Evolutionary conservation across 2,888 invertebrate genomes (phyloP), one percentile per base, ranked within the genome.

Genomic region (Drosophila parthenogenetica): DNA sequence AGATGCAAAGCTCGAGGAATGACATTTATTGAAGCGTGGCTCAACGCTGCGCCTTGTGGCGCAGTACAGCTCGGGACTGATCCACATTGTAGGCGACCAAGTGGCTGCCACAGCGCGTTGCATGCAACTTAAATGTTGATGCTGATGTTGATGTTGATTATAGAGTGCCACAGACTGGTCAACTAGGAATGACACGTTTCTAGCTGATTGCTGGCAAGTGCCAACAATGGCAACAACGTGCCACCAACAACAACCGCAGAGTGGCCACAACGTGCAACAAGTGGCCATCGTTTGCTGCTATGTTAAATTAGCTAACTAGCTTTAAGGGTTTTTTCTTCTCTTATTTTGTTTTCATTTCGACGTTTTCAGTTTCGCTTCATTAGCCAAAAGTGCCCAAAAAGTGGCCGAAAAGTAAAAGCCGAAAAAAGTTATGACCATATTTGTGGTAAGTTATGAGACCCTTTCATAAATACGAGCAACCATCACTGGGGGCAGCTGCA

Each of bases 371-470:
- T 80, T 81, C 48, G 83, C 75, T 86, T 88, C 88, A 88, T 83
- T 83, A 83, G 87, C 59, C 40, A 32, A 32, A 40, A 39, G 25
- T 19, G 7, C 8, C 5, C 29, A 10, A 13, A 29, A 29, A 29
- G 14, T 57, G 37, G 45, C n/a, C 22, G 73, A 87, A 80, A 84
- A 89, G 82, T 85, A 89, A 85, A 76, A 81, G 90, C 90, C 86
- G 77, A 74, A 70, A 80, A 75, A 73, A 81, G 81, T 87, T 89
- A 89, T 90, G 87, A 79, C 87, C 89, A 87, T 90, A 89, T 90
- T 90, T 90, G 89, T 67, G 80, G 78, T 87, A 90, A 90, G 80
- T 89, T 90, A 90, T 90, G 87, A 85, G 77, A 72, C 85, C 87
- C 85, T 88, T 90, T 81, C 90, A 85, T 87, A 89, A 89, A 84